Base-by-base conservation (phyloP, 2,113 vertebrate genomes). In the Actenoides lindsayi region DNA sequence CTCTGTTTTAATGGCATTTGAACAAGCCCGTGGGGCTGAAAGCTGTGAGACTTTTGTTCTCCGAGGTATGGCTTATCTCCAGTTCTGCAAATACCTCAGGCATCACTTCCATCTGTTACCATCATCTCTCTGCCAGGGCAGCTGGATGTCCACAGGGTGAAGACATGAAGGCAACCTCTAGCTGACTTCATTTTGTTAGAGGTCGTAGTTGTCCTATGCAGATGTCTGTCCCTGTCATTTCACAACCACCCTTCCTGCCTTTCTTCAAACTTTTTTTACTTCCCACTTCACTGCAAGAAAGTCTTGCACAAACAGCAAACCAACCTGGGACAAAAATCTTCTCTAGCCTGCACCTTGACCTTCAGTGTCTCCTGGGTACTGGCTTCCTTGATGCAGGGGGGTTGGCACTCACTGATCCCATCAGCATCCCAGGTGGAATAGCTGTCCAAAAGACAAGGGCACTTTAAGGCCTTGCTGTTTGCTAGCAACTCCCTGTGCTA, bases 31-130 rank as follows among this genome's bases (percentile, higher is more conserved):
- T 41, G 48, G 23, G 9, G 27, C 57, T 88, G 62, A 51, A 76
- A 73, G 42, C 70, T 75, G 65, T 21, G 41, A 76, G 39, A 17
- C 28, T 44, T 84, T 93, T 85, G 39, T 62, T 68, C 44, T 83
- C 50, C 0, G 1, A 64, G 27, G 11, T n/a, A 2, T 64, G 63
- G 41, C 54, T 67, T 53, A 4, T 79, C 13, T 85, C 41, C 41
- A 83, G 74, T 76, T 74, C 83, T 93, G 84, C 51, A 82, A 63
- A 70, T 59, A 37, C 42, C 71, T 48, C 13, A 57, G 63, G 86
- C 75, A 57, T 54, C 86, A 4, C n/a, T 73, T 73, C 85, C 71
- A 73, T 83, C 90, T 95, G 71, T 62, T 87, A 11, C 50, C 54
- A 31, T 91, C 63, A 28, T 54, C 27, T 54, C 39, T 44, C 56